Conservation (phyloP, 2,888 invertebrate species). For the Sarcophaga carnaria region DNA sequence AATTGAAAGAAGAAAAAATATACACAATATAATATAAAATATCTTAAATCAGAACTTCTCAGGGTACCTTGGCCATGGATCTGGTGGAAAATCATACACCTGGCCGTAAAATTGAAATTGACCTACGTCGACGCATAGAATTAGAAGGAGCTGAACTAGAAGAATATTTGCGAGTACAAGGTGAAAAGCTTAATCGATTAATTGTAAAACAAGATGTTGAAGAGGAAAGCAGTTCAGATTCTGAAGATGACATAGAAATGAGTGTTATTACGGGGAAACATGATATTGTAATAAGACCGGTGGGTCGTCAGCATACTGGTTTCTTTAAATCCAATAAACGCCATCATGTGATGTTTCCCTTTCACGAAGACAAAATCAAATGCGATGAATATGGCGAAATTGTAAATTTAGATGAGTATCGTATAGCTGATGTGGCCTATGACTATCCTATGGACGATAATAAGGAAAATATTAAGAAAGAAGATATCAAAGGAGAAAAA, state of each 20-base stretch:
- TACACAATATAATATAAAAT: neutral
- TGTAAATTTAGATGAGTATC: constrained; percentile 95
- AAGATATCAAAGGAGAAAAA: constrained; percentile 72
- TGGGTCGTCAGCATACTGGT: constrained; percentile 87
- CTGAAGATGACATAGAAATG: constrained; percentile 92
- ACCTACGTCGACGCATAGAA: constrained; percentile 87
- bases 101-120: constrained; percentile 86
- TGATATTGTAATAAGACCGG: constrained; percentile 92
- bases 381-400: constrained; percentile 98
- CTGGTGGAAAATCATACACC: constrained; percentile 90
- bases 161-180: constrained; percentile 87
- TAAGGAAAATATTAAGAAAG: constrained; percentile 79
- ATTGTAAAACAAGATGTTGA: constrained; percentile 84
- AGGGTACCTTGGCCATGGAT: constrained; percentile 90
- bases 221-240: constrained; percentile 89
- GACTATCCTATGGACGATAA: constrained; percentile 79
- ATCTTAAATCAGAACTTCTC: constrained; percentile 85
- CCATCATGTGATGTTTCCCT: constrained; percentile 98
- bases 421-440: constrained; percentile 86
- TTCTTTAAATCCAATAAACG: constrained; percentile 95
- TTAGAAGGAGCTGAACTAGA: constrained; percentile 91
- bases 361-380: constrained; percentile 94
- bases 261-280: constrained; percentile 93
- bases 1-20: neutral
- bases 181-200: constrained; percentile 82